Conservation (phyloP, 2,888 invertebrate species). For the Sialis fuliginosa region DNA sequence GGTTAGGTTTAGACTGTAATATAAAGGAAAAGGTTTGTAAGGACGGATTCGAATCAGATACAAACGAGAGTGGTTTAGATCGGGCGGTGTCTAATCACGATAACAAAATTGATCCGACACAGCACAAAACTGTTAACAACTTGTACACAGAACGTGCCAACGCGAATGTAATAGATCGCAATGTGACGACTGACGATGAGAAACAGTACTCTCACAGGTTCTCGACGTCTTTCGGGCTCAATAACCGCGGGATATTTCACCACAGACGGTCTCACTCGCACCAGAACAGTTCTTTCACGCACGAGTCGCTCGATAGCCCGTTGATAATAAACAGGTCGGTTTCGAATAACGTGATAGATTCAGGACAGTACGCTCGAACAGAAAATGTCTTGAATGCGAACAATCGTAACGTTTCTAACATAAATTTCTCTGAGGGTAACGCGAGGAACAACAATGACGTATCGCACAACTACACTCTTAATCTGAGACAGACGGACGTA, state of each 20-base stretch:
- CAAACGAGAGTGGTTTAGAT: background rate
- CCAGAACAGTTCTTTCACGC: constrained; percentile 4
- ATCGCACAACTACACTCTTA: background rate
- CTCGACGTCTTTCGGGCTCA: constrained; percentile 3
- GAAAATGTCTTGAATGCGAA: constrained; percentile 2
- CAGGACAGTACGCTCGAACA: constrained; percentile 2
- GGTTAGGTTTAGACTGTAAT: too few species aligned
- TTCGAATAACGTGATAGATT: background rate
- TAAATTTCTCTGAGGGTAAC: constrained; percentile 2
- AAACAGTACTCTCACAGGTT: constrained; percentile 4
- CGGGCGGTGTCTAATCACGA: background rate
- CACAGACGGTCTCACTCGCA: constrained; percentile 6
- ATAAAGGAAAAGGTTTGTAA: too few species aligned
- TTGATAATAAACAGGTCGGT: constrained; percentile 1
- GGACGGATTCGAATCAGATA: background rate
- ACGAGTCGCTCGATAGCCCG: constrained; percentile 3
- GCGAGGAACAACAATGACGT: constrained; percentile 8
- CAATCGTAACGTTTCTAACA: background rate
- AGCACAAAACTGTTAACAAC: too few species aligned
- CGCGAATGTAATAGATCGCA: constrained; percentile 6
- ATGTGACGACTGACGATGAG: constrained; percentile 6
- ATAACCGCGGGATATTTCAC: constrained; percentile 3
- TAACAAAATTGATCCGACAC: constrained; percentile 1
- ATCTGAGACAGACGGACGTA: background rate
- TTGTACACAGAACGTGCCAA: background rate